Base-by-base conservation (phyloP, 2,888 invertebrate species). In the Rhingia campestris region DNA sequence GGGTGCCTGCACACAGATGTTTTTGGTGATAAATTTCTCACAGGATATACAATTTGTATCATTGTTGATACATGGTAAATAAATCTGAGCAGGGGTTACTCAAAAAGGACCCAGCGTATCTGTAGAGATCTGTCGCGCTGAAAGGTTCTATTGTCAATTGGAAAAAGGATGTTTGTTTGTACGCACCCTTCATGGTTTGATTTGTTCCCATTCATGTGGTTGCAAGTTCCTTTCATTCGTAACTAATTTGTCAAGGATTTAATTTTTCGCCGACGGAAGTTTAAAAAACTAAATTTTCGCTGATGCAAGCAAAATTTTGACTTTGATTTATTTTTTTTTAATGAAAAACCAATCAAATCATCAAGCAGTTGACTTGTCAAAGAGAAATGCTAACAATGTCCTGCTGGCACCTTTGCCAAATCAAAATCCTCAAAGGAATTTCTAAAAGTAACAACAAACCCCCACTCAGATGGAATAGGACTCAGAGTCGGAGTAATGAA, bases 401-500 rank as follows among this genome's bases (percentile, higher is more conserved):
- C 77, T 58, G 74, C 82, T 64, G 82, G 64, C 53, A 74, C 73
- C 69, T 81, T 14, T 33, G 35, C 32, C 22, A 63, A 49, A 51
- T 54, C 4, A n/a, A 43, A 58, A 58, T 35, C 43, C 63, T 63
- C 53, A 41, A 67, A 59, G 43, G 56, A 59, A 67, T 47, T 49
- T 22, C 39, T 59, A 66, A 80, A 58, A 74, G 61, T 64, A 35
- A 12, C 22, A 49, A 22, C 49, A 30, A 67, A 66, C 32, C 70
- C 43, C 63, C 51, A 51, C 47, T 37, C 47, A 47, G 22, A 54
- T 10, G 10, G 12, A 7, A 59, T 63, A 81, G 81, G 87, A 53
- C 5, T 86, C 82, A 88, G 22, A 22, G 22, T 22, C 22, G 22
- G 22, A 22, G 22, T 91, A 91, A 91, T 91, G 91, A 91, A 92